phyloP scores from a whole-genome alignment of 2,888 invertebrate genomes.

The Lacanobia wlatinum region DNA sequence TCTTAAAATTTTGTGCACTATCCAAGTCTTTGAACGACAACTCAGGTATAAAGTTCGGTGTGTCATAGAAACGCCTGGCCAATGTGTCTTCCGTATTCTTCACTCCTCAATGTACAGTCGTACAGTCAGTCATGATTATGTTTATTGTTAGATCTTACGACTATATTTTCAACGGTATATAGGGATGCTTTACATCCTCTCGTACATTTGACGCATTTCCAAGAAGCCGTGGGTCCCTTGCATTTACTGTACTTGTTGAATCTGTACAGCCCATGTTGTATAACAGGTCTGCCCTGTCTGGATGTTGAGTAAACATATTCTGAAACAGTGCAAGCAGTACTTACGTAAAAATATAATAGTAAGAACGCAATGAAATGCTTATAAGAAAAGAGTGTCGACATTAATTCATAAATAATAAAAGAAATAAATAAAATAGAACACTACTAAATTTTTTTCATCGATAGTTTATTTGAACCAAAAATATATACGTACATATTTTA shows the following conservation, averaged over 20 bases:
- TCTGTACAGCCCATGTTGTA: slow-evolving; percentile 60
- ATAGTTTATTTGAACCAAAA: slow-evolving; percentile 7
- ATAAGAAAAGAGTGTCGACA: not conserved
- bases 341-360: not conserved
- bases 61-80: too few species aligned
- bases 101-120: not conserved
- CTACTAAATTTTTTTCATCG: not conserved
- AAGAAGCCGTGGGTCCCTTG: slow-evolving; percentile 55
- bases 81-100: not conserved
- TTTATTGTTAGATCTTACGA: slow-evolving; percentile 55
- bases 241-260: slow-evolving; percentile 66
- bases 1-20: not conserved
- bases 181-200: slow-evolving; percentile 34
- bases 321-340: slow-evolving; percentile 8
- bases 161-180: slow-evolving; percentile 27
- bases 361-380: not conserved
- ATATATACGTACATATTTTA: not conserved
- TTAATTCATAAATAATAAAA: not conserved
- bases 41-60: too few species aligned
- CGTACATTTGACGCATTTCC: slow-evolving; percentile 38
- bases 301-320: slow-evolving; percentile 20
- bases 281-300: slow-evolving; percentile 51
- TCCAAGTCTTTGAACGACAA: too few species aligned
- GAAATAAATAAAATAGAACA: slow-evolving; percentile 1
- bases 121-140: slow-evolving; percentile 46